Evolutionary conservation across 2,797 vertebrate species (phyloP).

Genomic region (Glossophaga mutica): DNA sequence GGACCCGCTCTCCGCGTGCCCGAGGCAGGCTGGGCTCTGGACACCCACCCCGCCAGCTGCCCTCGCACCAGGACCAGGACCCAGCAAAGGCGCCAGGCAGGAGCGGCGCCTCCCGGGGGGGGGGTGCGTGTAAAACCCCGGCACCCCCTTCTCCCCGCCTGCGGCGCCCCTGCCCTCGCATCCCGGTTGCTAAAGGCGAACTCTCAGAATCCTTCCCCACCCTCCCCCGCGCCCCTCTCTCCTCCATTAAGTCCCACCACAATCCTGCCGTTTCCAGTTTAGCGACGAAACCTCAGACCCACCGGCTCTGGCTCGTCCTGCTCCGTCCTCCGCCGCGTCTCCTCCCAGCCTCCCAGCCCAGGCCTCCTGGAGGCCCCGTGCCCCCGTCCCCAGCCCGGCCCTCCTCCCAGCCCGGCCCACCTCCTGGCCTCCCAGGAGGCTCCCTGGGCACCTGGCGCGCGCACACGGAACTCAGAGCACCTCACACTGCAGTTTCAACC

Average conservation of each 20-base stretch:
- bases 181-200: not conserved
- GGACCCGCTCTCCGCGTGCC: too few species aligned
- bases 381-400: fast-evolving
- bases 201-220: not conserved
- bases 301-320: fast-evolving
- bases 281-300: fast-evolving
- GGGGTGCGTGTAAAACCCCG: not conserved
- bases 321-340: too few species aligned
- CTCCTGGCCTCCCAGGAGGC: not conserved
- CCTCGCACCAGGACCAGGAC: too few species aligned
- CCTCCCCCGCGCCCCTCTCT: fast-evolving
- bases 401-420: fast-evolving
- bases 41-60: too few species aligned
- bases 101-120: not conserved
- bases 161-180: too few species aligned
- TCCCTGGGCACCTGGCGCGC: fast-evolving
- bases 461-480: too few species aligned
- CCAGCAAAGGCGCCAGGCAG: not conserved
- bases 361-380: fast-evolving
- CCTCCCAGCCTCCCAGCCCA: not conserved
- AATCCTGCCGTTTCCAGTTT: not conserved
- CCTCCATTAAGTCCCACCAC: not conserved
- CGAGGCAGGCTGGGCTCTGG: not conserved
- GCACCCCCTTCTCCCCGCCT: not conserved
- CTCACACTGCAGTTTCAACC: not conserved